Base-by-base conservation (phyloP, 2,797 vertebrate genomes). In the Salmo trutta region DNA sequence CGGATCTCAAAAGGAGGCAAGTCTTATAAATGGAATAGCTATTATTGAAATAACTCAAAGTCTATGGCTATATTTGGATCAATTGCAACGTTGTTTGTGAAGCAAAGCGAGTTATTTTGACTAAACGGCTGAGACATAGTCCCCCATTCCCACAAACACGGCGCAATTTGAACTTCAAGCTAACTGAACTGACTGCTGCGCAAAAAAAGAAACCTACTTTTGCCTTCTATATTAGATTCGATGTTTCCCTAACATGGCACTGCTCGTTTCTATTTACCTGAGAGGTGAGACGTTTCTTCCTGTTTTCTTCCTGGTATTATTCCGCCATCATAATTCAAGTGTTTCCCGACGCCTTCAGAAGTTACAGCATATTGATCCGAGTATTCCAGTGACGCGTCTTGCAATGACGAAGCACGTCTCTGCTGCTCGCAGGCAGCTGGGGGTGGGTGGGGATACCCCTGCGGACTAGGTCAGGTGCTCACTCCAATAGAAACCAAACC, bases 311-410 rank as follows among this genome's bases (percentile, higher is more conserved):
- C 52, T 27, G 6, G 71, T 64, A 74, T 85, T 8, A 74, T 3
- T 59, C 47, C n/a, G 77, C 6, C 74, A 65, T 33, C 66, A 73
- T 72, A 59, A 62, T 83, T 79, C 82, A 81, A 77, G 80, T 77
- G 82, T 77, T 83, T 86, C 86, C 80, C 68, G 21, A 24, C 16
- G 7, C 21, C 59, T 64, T 27, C 77, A 47, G 59, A 27, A 76
- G 62, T 82, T 75, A 72, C 66, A 80, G 74, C 74, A 73, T 75
- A 41, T 79, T 75, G 81, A 70, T 62, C 75, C 64, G 17, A 73
- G 84, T 87, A 85, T 84, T 87, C 85, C 84, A 5, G 82, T 75
- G 88, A 84, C 85, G 86, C 86, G 17, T 21, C 51, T 69, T 29
- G 31, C 29, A 74, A 74, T 74, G 73, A 74, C 59, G 56, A 74